phyloP scores from a whole-genome alignment of 2,888 invertebrate genomes.

The Cryptops parisi region DNA sequence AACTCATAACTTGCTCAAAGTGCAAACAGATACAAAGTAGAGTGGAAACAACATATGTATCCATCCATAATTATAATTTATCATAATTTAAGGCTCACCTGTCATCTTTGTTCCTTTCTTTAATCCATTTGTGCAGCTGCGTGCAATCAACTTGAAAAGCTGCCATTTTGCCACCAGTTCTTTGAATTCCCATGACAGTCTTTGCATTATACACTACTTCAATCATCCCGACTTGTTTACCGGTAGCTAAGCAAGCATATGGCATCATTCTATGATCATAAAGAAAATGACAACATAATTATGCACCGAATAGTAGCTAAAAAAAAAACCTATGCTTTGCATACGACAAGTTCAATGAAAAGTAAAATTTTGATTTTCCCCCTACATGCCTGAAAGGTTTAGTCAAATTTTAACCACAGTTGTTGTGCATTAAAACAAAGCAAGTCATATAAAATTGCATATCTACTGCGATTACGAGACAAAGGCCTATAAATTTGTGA shows the following conservation, averaged over 20 bases:
- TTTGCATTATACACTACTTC: slow-evolving; percentile 41
- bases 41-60: too few species aligned
- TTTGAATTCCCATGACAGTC: slow-evolving; percentile 44
- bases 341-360: too few species aligned
- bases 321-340: slow-evolving; percentile 5
- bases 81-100: too few species aligned
- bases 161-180: slow-evolving; percentile 34
- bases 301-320: background rate
- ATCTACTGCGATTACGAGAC: too few species aligned
- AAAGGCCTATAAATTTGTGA: too few species aligned
- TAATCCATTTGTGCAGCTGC: slow-evolving; percentile 40
- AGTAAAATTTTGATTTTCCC: background rate
- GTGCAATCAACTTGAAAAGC: slow-evolving; percentile 38
- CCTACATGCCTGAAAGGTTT: too few species aligned
- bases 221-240: slow-evolving; percentile 34
- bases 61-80: too few species aligned
- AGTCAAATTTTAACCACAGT: too few species aligned
- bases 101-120: slow-evolving; percentile 32
- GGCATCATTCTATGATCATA: slow-evolving; percentile 36
- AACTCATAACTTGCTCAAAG: too few species aligned
- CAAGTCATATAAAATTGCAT: background rate
- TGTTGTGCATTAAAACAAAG: background rate
- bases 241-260: slow-evolving; percentile 43
- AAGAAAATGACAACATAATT: background rate
- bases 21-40: too few species aligned